Evolutionary conservation across 2,797 vertebrate genomes (phyloP), one percentile per base, ranked within the genome.

Genomic region (Pseudochaenichthys georgianus): DNA sequence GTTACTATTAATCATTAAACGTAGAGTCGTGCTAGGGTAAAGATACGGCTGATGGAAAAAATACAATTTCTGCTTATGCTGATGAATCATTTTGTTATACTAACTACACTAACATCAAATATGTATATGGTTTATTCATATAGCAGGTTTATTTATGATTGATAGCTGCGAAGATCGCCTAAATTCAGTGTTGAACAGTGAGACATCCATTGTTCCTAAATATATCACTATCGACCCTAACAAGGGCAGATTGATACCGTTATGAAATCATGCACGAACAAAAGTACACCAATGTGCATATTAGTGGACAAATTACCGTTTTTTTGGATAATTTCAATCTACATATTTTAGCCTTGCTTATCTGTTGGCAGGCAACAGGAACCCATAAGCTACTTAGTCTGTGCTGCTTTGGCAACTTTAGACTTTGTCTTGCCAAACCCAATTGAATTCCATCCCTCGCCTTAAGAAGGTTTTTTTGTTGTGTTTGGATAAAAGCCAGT

Each of bases 381-480:
- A 31, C n/a, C 11, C 6, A 43, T 53, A 15, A 73, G 45, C 57
- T 45, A 5, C 48, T 70, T 11, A 42, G 21, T 54, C 59, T 55
- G 23, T 15, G 31, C 63, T 78, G 52, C 52, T 13, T 43, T 61
- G 77, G 75, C 69, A 70, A 1, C 48, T 62, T 51, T n/a, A 58
- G 13, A 65, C 51, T 72, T 55, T 28, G 17, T 51, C n/a, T 34
- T 15, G 66, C 13, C 51, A 57, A 59, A 64, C n/a, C 16, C n/a
- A 54, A 19, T 46, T 51, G 57, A 23, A 58, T 53, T 42, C 55
- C 9, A 23, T 48, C 21, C 15, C 52, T 31, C 42, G 54, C 66
- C 8, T 43, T 3, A 58, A 58, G 5, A 38, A 11, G 11, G 3
- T 7, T 3, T 28, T 53, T 31, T 38, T 9, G 34, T 9, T 38